Conservation (phyloP, 2,113 vertebrate genomes). For the Serinus canaria region DNA sequence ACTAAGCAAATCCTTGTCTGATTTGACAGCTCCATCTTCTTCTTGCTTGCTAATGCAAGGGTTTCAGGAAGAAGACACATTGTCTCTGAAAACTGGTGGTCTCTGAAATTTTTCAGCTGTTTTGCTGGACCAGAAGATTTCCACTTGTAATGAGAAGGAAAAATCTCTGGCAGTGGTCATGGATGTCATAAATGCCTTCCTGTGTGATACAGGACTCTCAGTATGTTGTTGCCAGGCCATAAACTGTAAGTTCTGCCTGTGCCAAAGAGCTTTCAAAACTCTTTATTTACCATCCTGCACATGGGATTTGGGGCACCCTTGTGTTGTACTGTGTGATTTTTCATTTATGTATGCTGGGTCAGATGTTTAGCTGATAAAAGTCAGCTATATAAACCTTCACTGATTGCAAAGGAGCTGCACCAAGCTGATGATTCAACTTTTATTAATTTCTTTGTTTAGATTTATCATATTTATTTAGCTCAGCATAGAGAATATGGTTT, state of each 20-base stretch:
- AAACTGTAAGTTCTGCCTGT: neutral
- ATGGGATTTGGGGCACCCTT: neutral
- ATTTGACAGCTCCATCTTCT: neutral
- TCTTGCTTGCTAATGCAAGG: neutral
- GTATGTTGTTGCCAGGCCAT: neutral
- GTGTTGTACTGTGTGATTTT: neutral
- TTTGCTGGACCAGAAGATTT: neutral
- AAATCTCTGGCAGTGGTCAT: neutral
- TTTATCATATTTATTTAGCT: neutral
- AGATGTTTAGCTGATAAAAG: neutral
- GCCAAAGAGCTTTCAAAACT: neutral
- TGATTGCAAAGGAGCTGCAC: neutral
- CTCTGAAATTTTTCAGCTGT: neutral
- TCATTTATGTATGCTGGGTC: neutral
- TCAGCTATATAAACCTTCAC: neutral
- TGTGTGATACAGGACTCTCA: neutral
- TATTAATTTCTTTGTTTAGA: neutral
- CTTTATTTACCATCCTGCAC: neutral
- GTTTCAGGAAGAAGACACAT: neutral
- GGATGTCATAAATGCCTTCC: neutral
- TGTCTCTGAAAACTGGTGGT: neutral
- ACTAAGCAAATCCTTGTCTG: neutral
- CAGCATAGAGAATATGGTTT: neutral
- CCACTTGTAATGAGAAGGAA: neutral
- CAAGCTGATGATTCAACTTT: neutral